Evolutionary conservation across 2,888 invertebrate genomes (phyloP).

Genomic region (Pterobdella sp.): DNA sequence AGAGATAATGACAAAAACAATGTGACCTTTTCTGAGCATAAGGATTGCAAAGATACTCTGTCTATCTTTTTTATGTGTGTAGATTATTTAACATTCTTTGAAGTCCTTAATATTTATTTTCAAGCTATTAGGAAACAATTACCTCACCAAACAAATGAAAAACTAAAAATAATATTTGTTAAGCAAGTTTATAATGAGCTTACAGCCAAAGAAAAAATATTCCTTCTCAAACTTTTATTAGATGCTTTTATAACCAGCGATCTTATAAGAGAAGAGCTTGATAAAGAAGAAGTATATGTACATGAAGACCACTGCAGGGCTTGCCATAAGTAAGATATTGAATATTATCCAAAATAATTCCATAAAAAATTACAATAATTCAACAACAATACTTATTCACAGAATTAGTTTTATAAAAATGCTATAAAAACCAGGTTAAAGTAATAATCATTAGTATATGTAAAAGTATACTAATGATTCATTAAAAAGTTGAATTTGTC

Average conservation of each 20-base stretch:
- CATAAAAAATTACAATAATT: neutral
- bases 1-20: conserved; percentile 48
- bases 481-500: no score
- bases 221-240: conserved; percentile 2
- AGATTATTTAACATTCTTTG: conserved; percentile 93
- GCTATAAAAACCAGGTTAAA: no score
- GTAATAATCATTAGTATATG: neutral
- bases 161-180: neutral
- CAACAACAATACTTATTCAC: no score
- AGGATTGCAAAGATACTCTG: conserved; percentile 93
- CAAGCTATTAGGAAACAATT: conserved; percentile 59
- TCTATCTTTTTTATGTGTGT: conserved; percentile 85
- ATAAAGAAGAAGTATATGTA: conserved; percentile 18
- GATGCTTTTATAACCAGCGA: conserved; percentile 17
- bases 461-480: no score
- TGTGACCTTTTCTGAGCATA: conserved; percentile 79
- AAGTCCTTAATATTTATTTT: conserved; percentile 76
- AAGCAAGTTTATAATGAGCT: conserved; percentile 15
- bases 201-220: neutral
- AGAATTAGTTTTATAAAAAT: no score
- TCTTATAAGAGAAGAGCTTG: conserved; percentile 9
- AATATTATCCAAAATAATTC: neutral
- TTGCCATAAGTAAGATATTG: conserved; percentile 22
- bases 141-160: neutral
- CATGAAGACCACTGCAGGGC: conserved; percentile 26